These are phyloP conservation scores for Cochlearius cochlearius DNA, from an alignment of 2,113 vertebrate genomes.

Conservation along the genomic window DNA sequence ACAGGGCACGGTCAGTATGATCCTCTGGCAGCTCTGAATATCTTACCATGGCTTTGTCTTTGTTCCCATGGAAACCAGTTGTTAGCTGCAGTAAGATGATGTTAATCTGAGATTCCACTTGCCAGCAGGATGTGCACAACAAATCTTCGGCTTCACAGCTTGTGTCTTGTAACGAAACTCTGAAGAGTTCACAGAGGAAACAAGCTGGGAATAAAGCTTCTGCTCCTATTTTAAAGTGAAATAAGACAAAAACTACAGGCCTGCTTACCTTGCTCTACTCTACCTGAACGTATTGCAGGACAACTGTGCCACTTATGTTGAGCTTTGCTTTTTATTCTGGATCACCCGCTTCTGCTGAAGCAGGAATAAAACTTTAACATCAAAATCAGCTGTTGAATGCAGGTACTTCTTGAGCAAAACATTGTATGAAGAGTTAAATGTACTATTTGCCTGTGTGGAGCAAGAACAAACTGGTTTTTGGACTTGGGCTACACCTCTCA, in stretches of 20 bases:
- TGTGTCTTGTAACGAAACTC: not conserved
- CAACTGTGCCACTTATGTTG: not conserved
- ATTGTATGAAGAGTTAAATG: not conserved
- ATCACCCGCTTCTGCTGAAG: not conserved
- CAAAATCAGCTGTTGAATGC: not conserved
- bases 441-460: not conserved
- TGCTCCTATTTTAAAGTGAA: not conserved
- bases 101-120: constrained; percentile 70
- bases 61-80: constrained; percentile 54
- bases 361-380: not conserved
- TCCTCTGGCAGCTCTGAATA: not conserved
- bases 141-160: constrained; percentile 22
- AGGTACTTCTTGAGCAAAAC: not conserved
- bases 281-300: not conserved
- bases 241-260: not conserved
- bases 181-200: not conserved
- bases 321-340: not conserved
- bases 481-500: not conserved
- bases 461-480: not conserved
- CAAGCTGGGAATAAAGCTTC: not conserved
- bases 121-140: constrained; percentile 9
- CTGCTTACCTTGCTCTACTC: not conserved
- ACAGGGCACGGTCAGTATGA: not conserved
- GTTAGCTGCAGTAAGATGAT: constrained; percentile 56
- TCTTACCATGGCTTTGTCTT: not conserved